Conservation (phyloP, 2,113 vertebrate genomes). For the Nipponia nippon region DNA sequence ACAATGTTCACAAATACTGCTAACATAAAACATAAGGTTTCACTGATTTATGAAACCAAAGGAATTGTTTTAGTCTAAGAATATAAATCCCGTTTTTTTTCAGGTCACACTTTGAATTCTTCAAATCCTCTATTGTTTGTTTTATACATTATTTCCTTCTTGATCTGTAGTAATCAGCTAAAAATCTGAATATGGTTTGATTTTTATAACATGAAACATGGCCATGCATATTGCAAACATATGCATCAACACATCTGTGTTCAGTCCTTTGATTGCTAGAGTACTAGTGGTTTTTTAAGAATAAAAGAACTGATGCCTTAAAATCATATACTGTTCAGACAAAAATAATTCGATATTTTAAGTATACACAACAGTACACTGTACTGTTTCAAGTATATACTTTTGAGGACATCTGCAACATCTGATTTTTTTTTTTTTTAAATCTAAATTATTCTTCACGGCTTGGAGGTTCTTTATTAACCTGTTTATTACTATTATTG, state of each 20-base stretch:
- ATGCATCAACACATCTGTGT: neutral
- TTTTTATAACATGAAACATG: neutral
- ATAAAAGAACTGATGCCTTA: neutral
- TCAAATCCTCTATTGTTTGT: neutral
- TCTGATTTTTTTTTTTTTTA: neutral
- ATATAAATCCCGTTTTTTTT: neutral
- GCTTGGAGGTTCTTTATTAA: neutral
- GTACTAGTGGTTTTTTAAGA: neutral
- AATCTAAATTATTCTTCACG: neutral
- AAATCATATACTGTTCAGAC: neutral
- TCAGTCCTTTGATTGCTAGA: neutral
- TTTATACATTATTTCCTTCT: neutral
- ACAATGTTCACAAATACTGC: conserved; percentile 26
- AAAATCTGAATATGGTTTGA: neutral
- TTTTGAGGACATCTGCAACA: neutral
- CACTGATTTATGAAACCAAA: conserved; percentile 5
- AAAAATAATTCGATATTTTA: neutral
- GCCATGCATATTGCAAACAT: neutral
- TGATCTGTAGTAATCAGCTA: neutral
- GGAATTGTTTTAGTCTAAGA: neutral
- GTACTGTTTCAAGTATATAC: neutral
- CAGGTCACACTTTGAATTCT: neutral
- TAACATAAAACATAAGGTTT: conserved; percentile 36
- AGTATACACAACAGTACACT: neutral
- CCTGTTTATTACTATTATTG: neutral